Percentiles rank a stretch among this genome's conserved stretches.
These are phyloP conservation scores for Melieria picta DNA, from an alignment of 2,888 invertebrate genomes.

Conservation along the genomic window DNA sequence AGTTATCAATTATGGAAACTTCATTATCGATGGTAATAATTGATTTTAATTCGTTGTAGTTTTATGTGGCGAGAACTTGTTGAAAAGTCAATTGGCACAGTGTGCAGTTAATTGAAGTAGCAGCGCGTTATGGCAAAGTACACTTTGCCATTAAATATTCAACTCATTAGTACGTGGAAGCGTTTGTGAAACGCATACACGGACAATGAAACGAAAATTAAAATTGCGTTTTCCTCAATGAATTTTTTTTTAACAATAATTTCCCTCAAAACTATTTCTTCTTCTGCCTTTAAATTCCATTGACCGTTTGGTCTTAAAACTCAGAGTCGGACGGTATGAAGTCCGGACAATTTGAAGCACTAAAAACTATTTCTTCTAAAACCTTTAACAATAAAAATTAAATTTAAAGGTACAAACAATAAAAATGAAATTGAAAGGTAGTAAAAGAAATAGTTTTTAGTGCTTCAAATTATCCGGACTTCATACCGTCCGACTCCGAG, in stretches of 20 bases:
- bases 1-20: conserved; percentile 50
- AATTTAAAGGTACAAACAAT: no score
- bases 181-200: background rate
- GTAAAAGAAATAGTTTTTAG: no score
- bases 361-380: no score
- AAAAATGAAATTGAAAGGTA: no score
- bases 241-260: background rate
- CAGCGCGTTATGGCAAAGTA: conserved; percentile 11
- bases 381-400: no score
- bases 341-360: no score
- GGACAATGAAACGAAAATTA: background rate
- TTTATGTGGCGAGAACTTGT: conserved; percentile 16
- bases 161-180: no score
- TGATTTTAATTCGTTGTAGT: conserved; percentile 35
- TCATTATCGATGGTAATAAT: conserved; percentile 51
- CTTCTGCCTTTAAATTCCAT: background rate
- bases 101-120: background rate
- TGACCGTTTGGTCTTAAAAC: background rate
- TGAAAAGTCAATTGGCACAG: background rate
- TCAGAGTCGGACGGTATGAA: no score
- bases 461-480: no score
- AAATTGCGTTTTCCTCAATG: background rate
- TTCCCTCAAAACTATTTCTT: background rate
- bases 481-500: no score
- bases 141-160: background rate